Conservation (phyloP, 2,113 vertebrate genomes). For the Spermophilus dauricus region DNA sequence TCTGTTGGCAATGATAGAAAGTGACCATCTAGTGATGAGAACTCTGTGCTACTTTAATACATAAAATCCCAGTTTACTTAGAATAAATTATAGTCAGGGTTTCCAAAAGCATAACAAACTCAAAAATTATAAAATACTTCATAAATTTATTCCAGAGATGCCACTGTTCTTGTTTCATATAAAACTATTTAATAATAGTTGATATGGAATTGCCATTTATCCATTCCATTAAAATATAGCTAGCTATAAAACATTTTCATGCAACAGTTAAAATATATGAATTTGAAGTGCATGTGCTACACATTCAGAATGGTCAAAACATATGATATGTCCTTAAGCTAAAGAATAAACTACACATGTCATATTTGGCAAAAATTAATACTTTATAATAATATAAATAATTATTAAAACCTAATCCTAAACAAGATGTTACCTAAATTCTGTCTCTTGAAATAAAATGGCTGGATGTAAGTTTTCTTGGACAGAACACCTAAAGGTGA, state of each 20-base stretch:
- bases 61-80: conserved; percentile 56
- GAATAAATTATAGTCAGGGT: not conserved
- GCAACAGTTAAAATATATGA: conserved; percentile 44
- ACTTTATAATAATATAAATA: conserved; percentile 26
- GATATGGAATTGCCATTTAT: conserved; percentile 45
- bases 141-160: conserved; percentile 30
- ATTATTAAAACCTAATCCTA: conserved; percentile 41
- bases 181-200: conserved; percentile 1
- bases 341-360: conserved; percentile 55
- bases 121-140: conserved; percentile 59
- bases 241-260: conserved; percentile 43
- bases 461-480: conserved; percentile 44
- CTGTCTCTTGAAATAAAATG: conserved; percentile 51
- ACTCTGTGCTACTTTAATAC: not conserved
- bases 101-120: conserved; percentile 11
- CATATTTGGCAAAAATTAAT: conserved; percentile 61
- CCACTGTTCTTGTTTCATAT: conserved; percentile 17
- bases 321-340: conserved; percentile 12
- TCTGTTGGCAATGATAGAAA: conserved; percentile 40
- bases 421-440: conserved; percentile 41
- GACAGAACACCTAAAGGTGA: conserved; percentile 41
- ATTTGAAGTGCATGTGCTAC: not conserved
- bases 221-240: conserved; percentile 22
- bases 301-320: conserved; percentile 59
- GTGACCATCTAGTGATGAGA: not conserved